Evolutionary conservation across 2,113 vertebrate species (phyloP), one percentile per base, ranked within the genome.

Genomic region (Oreotrochilus melanogaster): DNA sequence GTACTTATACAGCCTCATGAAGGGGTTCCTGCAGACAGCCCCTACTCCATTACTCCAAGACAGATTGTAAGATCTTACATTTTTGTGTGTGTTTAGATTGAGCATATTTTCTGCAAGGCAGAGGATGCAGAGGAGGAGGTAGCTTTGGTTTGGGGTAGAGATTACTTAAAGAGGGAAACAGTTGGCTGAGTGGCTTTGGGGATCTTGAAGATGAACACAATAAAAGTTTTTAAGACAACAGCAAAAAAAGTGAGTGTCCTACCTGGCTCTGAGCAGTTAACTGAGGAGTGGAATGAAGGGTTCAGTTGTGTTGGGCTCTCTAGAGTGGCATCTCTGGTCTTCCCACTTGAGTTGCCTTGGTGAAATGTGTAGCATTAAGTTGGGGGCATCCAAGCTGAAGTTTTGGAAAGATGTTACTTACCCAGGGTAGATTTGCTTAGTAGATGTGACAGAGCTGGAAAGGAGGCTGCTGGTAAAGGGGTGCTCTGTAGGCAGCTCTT

Each of bases 41-140:
- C 98, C 14, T 99, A 98, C 98, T 98, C 93, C 57, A 47, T 99
- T 96, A 98, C 97, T 74, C 99, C 99, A 37, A 98, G 97, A 89
- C 99, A 99, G 92, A 97, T 97, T 78, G 99, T 99, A 98, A 88
- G 98, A 30, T 50, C 48, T 53, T 37, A 17, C 3, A 4, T 85
- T 70, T 78, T 33, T 33, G 11, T 61, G 70, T 85, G 12, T 35
- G 28, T 61, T 88, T 54, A 19, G 10, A 35, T 75, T 37, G 56
- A 72, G 23, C 14, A 5, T 48, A 14, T 81, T 72, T 81, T 72
- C 42, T 85, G 22, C 27, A 31, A 27, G 54, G 30, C 9, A 45
- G 23, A 39, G 11, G 18, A 69, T 42, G 9, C 4, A 3, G n/a
- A 64, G 51, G 17, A 86, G 47, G 42, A 56, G 14, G 22, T 14